Conservation (phyloP, 1,140 invertebrate species). For the fruit fly (Drosophila melanogaster) region DNA sequence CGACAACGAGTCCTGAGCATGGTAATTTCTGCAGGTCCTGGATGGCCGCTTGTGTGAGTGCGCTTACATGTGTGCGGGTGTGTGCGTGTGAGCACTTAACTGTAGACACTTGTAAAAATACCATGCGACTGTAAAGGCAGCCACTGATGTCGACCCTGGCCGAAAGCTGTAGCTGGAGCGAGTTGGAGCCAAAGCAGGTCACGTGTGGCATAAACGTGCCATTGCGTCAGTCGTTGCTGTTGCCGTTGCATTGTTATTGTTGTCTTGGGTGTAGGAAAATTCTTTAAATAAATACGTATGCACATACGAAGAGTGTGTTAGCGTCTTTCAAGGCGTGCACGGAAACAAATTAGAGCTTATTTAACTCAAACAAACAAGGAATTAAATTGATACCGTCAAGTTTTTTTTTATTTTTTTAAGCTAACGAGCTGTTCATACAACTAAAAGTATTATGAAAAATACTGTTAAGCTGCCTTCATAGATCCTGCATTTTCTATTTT, state of each 20-base stretch:
- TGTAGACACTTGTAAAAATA: slow-evolving; percentile 82
- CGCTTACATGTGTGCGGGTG: slow-evolving; percentile 22
- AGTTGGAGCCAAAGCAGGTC: slow-evolving; percentile 65
- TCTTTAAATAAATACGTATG: slow-evolving; percentile 74
- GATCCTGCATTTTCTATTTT: not conserved
- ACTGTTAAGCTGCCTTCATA: not conserved
- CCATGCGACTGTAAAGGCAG: slow-evolving; percentile 75
- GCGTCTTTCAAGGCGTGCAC: slow-evolving; percentile 15
- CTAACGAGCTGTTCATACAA: not conserved
- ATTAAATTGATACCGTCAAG: not conserved
- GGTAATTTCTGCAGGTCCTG: slow-evolving; percentile 74
- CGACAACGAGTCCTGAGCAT: slow-evolving; percentile 65
- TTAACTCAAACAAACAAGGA: not conserved
- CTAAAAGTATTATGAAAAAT: not conserved
- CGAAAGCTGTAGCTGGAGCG: slow-evolving; percentile 51
- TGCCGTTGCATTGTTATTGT: slow-evolving; percentile 55
- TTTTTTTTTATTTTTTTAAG: too few relatives aligned
- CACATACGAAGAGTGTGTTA: slow-evolving; percentile 16
- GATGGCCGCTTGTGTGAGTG: slow-evolving; percentile 3
- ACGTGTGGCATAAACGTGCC: slow-evolving; percentile 80
- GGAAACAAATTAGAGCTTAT: not conserved
- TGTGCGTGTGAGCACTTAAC: slow-evolving; percentile 66
- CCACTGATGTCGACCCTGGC: slow-evolving; percentile 75
- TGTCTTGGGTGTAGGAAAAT: slow-evolving; percentile 69
- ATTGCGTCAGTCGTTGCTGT: slow-evolving; percentile 66